Evolutionary conservation across 2,888 invertebrate species (phyloP).

Genomic region (Clusia tigrina): DNA sequence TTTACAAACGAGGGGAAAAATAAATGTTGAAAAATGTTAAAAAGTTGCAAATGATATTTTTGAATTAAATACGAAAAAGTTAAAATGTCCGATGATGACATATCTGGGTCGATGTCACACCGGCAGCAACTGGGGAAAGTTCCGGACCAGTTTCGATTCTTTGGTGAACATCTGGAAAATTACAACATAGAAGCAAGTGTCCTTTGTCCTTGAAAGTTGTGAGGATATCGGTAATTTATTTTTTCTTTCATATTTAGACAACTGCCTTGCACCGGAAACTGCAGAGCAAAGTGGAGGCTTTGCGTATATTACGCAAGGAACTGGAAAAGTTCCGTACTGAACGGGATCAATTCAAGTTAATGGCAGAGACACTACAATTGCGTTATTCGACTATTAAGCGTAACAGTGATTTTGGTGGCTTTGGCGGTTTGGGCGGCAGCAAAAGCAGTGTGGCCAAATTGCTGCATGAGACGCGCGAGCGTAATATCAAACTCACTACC

Average conservation of each 20-base stretch:
- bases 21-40: too few species aligned
- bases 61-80: too few species aligned
- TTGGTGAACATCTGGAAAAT: too few species aligned
- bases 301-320: conserved; percentile 80
- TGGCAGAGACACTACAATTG: conserved; percentile 79
- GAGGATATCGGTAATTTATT: too few species aligned
- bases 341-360: conserved; percentile 79
- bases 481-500: conserved; percentile 68
- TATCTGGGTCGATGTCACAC: too few species aligned
- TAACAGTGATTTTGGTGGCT: conserved; percentile 53
- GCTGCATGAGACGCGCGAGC: conserved; percentile 69
- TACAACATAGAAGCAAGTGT: too few species aligned
- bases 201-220: too few species aligned
- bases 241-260: conserved; percentile 68
- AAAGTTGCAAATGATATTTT: too few species aligned
- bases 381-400: conserved; percentile 66
- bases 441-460: conserved; percentile 68
- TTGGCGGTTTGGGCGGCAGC: conserved; percentile 39
- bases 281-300: conserved; percentile 82
- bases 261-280: conserved; percentile 75
- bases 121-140: too few species aligned
- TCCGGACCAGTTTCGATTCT: too few species aligned
- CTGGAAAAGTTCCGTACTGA: conserved; percentile 81
- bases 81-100: too few species aligned
- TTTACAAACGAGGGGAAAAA: too few species aligned